Percentiles rank a stretch among this genome's conserved stretches.
phyloP scores from a whole-genome alignment of 2,797 vertebrate species.

The Nasua narica region DNA sequence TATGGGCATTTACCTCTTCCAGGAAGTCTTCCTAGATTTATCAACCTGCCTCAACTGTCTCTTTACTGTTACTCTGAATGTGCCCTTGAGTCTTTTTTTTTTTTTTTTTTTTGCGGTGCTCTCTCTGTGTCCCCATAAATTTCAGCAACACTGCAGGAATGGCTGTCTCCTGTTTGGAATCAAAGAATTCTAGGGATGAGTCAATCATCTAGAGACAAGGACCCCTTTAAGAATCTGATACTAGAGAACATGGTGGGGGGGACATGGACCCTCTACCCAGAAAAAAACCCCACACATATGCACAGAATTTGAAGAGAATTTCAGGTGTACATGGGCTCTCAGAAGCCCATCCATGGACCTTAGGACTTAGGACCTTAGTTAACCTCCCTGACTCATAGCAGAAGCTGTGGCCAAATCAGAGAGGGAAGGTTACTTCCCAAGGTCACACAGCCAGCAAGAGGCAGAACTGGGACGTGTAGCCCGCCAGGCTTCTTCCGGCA shows the following conservation, averaged over 20 bases:
- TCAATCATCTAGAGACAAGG: neutral
- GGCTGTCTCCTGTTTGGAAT: neutral
- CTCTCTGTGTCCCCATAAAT: neutral
- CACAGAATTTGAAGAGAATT: neutral
- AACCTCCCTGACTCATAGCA: neutral
- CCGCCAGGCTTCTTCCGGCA: neutral
- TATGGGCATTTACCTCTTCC: constrained; percentile 1
- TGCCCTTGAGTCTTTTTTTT: neutral
- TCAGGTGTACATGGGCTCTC: neutral
- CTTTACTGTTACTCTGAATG: neutral
- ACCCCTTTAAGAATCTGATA: neutral
- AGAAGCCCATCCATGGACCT: neutral
- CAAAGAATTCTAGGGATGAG: neutral
- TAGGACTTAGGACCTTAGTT: too few species aligned
- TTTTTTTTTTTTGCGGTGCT: neutral
- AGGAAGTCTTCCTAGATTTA: constrained; percentile 55
- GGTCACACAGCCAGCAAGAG: neutral
- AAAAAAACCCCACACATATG: neutral
- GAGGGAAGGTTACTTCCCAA: neutral
- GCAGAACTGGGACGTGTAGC: neutral
- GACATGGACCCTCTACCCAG: neutral
- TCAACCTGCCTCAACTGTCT: neutral
- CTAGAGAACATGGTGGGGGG: rapidly evolving
- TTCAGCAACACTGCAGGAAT: neutral
- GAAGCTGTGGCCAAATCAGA: neutral